phyloP scores from a whole-genome alignment of 2,113 vertebrate genomes.

The Ptyas mucosa region DNA sequence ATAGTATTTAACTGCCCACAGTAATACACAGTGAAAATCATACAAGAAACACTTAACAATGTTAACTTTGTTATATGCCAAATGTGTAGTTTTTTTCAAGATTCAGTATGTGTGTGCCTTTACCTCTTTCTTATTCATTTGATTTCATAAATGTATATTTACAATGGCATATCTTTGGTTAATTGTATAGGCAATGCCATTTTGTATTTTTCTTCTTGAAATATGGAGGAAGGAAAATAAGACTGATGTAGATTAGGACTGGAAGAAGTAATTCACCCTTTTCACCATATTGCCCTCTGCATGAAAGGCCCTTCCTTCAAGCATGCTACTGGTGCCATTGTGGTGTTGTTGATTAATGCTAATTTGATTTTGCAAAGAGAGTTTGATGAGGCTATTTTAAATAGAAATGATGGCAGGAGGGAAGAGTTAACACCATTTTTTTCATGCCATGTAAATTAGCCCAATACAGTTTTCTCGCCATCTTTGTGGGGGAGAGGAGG shows the following conservation, averaged over 20 bases:
- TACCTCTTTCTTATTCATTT: neutral
- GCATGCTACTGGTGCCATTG: neutral
- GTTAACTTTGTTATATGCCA: neutral
- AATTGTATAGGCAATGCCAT: neutral
- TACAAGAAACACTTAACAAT: neutral
- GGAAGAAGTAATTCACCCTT: neutral
- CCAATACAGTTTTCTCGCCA: too few species aligned
- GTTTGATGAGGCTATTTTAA: neutral
- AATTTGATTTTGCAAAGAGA: neutral
- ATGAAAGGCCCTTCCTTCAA: neutral
- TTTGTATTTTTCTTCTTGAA: neutral
- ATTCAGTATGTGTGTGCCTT: rapidly evolving
- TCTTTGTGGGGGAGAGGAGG: neutral
- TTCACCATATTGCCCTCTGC: neutral
- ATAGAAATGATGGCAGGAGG: neutral
- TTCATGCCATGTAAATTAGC: neutral
- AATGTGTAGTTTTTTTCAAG: constrained; percentile 1
- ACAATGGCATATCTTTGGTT: neutral
- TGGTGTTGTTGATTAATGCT: neutral
- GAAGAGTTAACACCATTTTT: neutral
- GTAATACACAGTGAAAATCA: neutral
- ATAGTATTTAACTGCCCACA: neutral
- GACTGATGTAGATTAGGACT: neutral
- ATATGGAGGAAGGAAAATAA: neutral
- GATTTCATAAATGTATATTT: neutral